Evolutionary conservation across 1,140 invertebrate genomes (phyloP), one percentile per base, ranked within the genome.

Genomic region (Tenebrio molitor): DNA sequence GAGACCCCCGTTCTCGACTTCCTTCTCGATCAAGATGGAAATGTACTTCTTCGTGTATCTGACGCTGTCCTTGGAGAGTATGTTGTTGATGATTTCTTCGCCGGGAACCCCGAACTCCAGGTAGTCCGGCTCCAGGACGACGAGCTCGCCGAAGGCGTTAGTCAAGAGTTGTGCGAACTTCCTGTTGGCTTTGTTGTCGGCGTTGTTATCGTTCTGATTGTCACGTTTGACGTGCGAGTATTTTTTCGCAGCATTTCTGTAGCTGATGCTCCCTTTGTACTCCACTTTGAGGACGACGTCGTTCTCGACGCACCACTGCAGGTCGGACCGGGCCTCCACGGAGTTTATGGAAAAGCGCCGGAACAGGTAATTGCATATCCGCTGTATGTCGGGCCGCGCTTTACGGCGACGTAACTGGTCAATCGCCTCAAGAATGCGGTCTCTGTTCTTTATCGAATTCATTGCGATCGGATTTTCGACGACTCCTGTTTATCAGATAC

Each of bases 201-300:
- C 21, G 21, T 2, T 15, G 23, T 50, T 16, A 10, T 66, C 64
- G 7, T 16, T 39, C 50, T 83, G 42, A 79, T 80, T 71, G 73
- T 87, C 86, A 16, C 85, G 81, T 67, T 86, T 85, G 4, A 86
- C 77, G 19, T 85, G 82, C 21, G 79, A 77, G 73, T 87, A 87
- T 87, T 89, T 91, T 83, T 91, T 91, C n/a, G 89, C 89, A 5
- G 92, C 92, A 84, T 94, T 94, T 74, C 93, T 85, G 78, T 95
- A 95, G 83, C 92, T 93, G 44, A 90, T 91, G 83, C 89, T 92
- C 74, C 93, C 92, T 84, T 95, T 95, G 83, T 95, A 95, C 77
- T 94, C 92, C 2, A 95, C 93, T 87, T 93, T 93, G 65, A 93
- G 89, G 8, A 95, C 91, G 72, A 90, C 89, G 80, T 91, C 91